A percentile compares a stretch with the other conserved stretches of the same genome.
phyloP scores from a whole-genome alignment of 2,113 vertebrate genomes.

The Hydrolagus affinis region DNA sequence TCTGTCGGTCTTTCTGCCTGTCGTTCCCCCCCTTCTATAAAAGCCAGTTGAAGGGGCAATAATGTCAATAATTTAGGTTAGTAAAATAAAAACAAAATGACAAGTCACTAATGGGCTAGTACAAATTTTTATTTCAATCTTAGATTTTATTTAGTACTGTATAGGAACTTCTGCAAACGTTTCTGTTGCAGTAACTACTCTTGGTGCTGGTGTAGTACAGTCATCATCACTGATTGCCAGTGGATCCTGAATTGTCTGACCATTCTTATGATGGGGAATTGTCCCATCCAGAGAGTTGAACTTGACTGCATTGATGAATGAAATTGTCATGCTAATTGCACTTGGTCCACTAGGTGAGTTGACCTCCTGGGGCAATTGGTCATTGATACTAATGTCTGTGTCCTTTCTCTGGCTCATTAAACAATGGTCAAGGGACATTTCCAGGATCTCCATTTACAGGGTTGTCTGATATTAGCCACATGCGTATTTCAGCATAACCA shows the following conservation, averaged over 20 bases:
- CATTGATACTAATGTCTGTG: background rate
- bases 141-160: too few species aligned
- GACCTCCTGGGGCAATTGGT: background rate
- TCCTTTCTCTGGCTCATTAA: background rate
- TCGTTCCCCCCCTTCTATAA: too few species aligned
- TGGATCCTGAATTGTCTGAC: background rate
- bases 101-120: too few species aligned
- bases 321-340: background rate
- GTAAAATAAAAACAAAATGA: too few species aligned
- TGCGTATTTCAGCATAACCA: background rate
- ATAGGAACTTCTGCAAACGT: too few species aligned
- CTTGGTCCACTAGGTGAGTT: background rate
- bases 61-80: too few species aligned
- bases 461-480: conserved; percentile 4
- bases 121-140: too few species aligned
- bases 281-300: background rate
- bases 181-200: too few species aligned
- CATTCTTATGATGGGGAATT: background rate
- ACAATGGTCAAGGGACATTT: background rate
- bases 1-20: too few species aligned
- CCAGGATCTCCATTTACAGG: background rate
- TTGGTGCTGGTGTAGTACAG: too few species aligned
- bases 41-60: too few species aligned
- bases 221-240: too few species aligned
- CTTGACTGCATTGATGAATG: background rate